Base-by-base conservation (phyloP, 2,888 invertebrate genomes). In the Sarcophaga subvicina region DNA sequence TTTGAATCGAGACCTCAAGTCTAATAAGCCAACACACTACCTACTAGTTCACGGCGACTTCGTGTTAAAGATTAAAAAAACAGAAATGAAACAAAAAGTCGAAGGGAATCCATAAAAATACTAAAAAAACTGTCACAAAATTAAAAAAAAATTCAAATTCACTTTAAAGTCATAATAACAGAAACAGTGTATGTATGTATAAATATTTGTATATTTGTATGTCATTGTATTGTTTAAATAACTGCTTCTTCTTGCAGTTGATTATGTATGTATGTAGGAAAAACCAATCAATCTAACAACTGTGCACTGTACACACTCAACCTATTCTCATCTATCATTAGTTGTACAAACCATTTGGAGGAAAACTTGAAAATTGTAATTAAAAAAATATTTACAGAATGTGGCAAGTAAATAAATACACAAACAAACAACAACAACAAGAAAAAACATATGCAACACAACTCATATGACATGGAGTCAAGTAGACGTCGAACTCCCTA, bases 371-470 rank as follows among this genome's bases (percentile, higher is more conserved):
- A 54, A 54, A 54, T 54, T 54, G 17, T 54, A 54, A 54, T 54
- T 54, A 37, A 37, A 37, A 27, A 37, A 37, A 37, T 59, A 59
- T 63, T 81, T 70, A 20, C 22, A 54, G 49, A 77, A 64, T 71
- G 20, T 45, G 20, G 25, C 54, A 76, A 71, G 4, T 63, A 27
- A 64, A 37, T 71, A 59, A 66, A 76, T 81, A 71, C 64, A 70
- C n/a, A 37, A 37, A 37, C 49, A 22, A 14, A 14, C 12, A 54
- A 49, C 4, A 49, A 54, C 17, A 25, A 20, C 20, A 63, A 82
- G 17, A 47, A 22, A 67, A 59, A 78, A 45, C 78, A 72, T 78
- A 73, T 83, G 78, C 62, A 78, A 63, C 17, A 54, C 67, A 78
- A 63, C 17, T 72, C 72, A 73, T 72, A 27, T 78, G 37, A 67